phyloP scores from a whole-genome alignment of 2,888 invertebrate species.

The Drosophila engyochracea region DNA sequence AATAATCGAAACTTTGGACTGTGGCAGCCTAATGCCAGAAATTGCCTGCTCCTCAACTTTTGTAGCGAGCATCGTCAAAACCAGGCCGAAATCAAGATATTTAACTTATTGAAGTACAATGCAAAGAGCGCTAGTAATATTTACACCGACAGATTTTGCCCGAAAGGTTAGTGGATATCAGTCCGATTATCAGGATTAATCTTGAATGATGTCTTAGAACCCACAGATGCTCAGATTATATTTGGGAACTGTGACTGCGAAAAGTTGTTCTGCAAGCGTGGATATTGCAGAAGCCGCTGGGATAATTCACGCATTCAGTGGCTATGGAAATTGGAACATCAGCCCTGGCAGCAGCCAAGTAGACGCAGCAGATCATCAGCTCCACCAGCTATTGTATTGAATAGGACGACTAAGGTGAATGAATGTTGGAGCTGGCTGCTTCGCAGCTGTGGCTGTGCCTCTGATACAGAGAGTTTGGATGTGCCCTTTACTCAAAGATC shows the following conservation, averaged over 20 bases:
- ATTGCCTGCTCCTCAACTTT: conserved; percentile 25
- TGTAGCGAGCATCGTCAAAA: conserved; percentile 25
- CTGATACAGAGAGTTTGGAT: conserved; percentile 34
- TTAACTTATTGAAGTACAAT: conserved; percentile 40
- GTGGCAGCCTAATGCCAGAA: conserved; percentile 18
- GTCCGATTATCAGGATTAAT: no score
- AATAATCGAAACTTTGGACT: conserved; percentile 11
- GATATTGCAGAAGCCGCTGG: conserved; percentile 50
- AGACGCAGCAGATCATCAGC: neutral
- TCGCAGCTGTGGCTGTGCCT: conserved; percentile 29
- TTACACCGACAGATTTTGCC: neutral
- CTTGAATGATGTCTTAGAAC: conserved; percentile 7
- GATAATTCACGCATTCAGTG: conserved; percentile 73
- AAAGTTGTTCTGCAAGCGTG: conserved; percentile 5
- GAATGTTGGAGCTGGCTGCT: conserved; percentile 50
- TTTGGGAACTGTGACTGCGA: conserved; percentile 59
- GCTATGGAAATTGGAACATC: conserved; percentile 66
- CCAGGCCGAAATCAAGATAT: conserved; percentile 41
- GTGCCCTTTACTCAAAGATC: conserved; percentile 8
- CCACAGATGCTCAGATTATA: conserved; percentile 72
- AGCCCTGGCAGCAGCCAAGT: conserved; percentile 1
- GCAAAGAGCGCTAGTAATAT: conserved; percentile 10
- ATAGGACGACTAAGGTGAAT: neutral
- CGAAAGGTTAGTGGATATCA: conserved; percentile 15
- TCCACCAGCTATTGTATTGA: neutral